Percentiles rank a stretch among this genome's conserved stretches.
Evolutionary conservation across 2,888 invertebrate genomes (phyloP).

Genomic region (Megaustenia siamemsis): DNA sequence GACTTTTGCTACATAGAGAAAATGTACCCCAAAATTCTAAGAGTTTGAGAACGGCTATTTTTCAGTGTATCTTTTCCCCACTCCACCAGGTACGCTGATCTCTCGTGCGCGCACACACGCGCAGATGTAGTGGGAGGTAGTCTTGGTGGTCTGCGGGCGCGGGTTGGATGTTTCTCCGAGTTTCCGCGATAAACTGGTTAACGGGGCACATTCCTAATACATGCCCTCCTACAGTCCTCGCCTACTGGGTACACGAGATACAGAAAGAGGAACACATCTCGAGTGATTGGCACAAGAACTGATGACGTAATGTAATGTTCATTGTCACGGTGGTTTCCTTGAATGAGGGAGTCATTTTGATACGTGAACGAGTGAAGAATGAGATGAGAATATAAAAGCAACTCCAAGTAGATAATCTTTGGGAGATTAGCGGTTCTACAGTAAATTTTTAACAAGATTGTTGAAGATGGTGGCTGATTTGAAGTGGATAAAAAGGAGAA

Average conservation of each 20-base stretch:
- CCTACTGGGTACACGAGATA: neutral
- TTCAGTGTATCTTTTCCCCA: conserved; percentile 2
- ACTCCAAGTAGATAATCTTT: too few relatives aligned
- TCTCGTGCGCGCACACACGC: conserved; percentile 35
- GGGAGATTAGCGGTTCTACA: too few relatives aligned
- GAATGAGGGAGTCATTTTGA: neutral
- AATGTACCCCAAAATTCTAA: too few relatives aligned
- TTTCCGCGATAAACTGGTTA: conserved; percentile 20
- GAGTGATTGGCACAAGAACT: conserved; percentile 18
- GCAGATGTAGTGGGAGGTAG: conserved; percentile 35
- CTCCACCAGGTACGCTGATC: conserved; percentile 21
- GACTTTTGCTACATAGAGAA: too few relatives aligned
- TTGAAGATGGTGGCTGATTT: too few relatives aligned
- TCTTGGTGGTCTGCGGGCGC: conserved; percentile 26
- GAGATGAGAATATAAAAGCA: too few relatives aligned
- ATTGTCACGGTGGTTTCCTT: conserved; percentile 15
- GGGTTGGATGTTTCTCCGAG: conserved; percentile 2
- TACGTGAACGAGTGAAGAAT: too few relatives aligned
- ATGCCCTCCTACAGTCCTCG: neutral
- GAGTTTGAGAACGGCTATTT: too few relatives aligned
- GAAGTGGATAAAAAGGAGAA: too few relatives aligned
- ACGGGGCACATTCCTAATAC: conserved; percentile 16
- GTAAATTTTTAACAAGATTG: too few relatives aligned
- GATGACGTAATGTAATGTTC: conserved; percentile 21
- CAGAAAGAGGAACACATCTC: conserved; percentile 5